A percentile compares a stretch with the other conserved stretches of the same genome.
Evolutionary conservation across 2,888 invertebrate species (phyloP).

Genomic region (Schizotus pectinicornis): DNA sequence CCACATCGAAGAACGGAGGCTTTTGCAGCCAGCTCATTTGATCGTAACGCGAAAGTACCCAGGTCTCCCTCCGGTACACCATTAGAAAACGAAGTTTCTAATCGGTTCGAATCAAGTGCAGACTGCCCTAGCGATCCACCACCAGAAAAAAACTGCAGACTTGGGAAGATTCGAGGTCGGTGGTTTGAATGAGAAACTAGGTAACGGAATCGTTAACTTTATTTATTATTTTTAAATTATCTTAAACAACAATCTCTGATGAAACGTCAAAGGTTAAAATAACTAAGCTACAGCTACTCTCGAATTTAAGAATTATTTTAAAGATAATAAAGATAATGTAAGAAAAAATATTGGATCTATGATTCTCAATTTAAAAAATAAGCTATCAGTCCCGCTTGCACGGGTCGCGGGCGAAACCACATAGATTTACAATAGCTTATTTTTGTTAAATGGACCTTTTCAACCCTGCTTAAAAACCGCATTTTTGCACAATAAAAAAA

Average conservation of each 20-base stretch:
- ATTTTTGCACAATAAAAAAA: constrained; percentile 18
- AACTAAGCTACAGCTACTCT: constrained; percentile 12
- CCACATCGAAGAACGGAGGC: no score
- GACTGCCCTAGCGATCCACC: no score
- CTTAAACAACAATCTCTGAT: constrained; percentile 25
- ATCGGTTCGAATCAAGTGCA: no score
- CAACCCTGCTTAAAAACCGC: constrained; percentile 35
- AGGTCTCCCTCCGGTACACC: no score
- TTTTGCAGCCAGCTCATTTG: no score
- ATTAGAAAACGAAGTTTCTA: no score
- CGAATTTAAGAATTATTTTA: constrained; percentile 13
- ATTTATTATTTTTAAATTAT: constrained; percentile 19
- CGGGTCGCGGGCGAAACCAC: constrained; percentile 1
- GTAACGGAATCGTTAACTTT: constrained; percentile 8
- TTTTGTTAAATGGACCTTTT: constrained; percentile 34
- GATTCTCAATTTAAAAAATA: constrained; percentile 33
- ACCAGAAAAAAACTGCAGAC: no score
- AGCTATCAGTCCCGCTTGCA: constrained; percentile 14
- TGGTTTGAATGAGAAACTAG: background rate
- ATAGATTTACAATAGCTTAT: constrained; percentile 24
- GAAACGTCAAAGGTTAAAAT: constrained; percentile 22
- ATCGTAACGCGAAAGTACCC: no score
- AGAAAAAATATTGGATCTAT: background rate
- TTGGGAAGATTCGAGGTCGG: no score
- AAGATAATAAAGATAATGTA: constrained; percentile 2